Percentiles rank a stretch among this genome's conserved stretches.
phyloP scores from a whole-genome alignment of 2,113 vertebrate species.

The Elachura formosa region DNA sequence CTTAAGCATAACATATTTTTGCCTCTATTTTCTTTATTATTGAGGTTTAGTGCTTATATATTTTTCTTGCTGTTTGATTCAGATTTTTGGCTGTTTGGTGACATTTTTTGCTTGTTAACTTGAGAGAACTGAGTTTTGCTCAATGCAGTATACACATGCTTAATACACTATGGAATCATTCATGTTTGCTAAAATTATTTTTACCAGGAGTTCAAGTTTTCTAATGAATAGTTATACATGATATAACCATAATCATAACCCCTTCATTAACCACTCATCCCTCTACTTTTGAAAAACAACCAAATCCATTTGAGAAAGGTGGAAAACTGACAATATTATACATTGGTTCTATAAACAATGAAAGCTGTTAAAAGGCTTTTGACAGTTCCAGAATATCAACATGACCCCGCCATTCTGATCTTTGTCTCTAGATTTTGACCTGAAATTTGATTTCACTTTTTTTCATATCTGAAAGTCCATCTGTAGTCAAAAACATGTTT shows the following conservation, averaged over 20 bases:
- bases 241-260: neutral
- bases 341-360: neutral
- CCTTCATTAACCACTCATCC: neutral
- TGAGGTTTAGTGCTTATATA: accelerated
- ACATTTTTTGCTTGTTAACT: neutral
- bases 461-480: neutral
- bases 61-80: neutral
- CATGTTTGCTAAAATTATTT: neutral
- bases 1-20: neutral
- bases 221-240: neutral
- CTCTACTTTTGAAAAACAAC: neutral
- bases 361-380: neutral
- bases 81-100: neutral
- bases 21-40: neutral
- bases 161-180: neutral
- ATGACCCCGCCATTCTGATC: neutral
- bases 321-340: neutral
- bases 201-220: neutral
- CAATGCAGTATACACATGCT: neutral
- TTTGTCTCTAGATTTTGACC: neutral
- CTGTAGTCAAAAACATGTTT: neutral
- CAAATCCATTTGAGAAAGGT: neutral
- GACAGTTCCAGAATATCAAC: neutral
- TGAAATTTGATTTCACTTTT: neutral
- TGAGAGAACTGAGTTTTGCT: neutral